A percentile compares a stretch with the other conserved stretches of the same genome.
phyloP scores from a whole-genome alignment of 2,797 vertebrate species.

The Acanthurus tractus region DNA sequence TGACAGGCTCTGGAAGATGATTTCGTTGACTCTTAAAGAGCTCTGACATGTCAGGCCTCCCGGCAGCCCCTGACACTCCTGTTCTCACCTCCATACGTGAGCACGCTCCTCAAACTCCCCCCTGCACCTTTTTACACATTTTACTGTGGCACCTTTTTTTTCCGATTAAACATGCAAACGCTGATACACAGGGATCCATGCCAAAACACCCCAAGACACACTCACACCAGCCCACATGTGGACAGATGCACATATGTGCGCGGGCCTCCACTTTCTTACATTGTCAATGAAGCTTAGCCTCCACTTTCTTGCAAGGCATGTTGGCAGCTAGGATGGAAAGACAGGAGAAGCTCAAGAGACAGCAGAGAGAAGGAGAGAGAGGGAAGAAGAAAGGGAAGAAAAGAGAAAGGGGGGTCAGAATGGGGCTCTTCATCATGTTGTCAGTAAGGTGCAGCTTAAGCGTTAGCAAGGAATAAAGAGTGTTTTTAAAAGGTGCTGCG shows the following conservation, averaged over 20 bases:
- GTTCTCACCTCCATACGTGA: conserved; percentile 60
- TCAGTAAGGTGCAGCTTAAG: conserved; percentile 72
- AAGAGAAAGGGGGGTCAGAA: conserved; percentile 36
- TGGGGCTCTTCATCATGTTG: conserved; percentile 77
- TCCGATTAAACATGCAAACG: conserved; percentile 64
- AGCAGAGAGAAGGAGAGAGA: conserved; percentile 17
- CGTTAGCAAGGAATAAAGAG: conserved; percentile 71
- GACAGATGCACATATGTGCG: conserved; percentile 9
- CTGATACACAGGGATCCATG: conserved; percentile 46
- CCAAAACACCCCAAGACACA: conserved; percentile 18
- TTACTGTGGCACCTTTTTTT: conserved; percentile 47
- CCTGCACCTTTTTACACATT: conserved; percentile 55
- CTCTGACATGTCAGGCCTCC: conserved; percentile 39
- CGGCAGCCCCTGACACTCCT: conserved; percentile 50
- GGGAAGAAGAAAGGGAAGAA: conserved; percentile 12
- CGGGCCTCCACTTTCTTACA: conserved; percentile 33
- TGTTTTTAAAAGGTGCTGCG: conserved; percentile 78
- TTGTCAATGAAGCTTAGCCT: conserved; percentile 51
- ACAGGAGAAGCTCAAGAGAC: conserved; percentile 56
- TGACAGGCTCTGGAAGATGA: conserved; percentile 46
- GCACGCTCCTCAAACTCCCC: conserved; percentile 25
- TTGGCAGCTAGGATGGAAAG: conserved; percentile 54
- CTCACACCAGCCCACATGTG: background rate
- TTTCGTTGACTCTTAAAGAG: conserved; percentile 55
- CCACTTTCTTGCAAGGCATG: conserved; percentile 42